These are phyloP conservation scores for Cettia cetti DNA, from an alignment of 2,113 vertebrate genomes.

Conservation along the genomic window DNA sequence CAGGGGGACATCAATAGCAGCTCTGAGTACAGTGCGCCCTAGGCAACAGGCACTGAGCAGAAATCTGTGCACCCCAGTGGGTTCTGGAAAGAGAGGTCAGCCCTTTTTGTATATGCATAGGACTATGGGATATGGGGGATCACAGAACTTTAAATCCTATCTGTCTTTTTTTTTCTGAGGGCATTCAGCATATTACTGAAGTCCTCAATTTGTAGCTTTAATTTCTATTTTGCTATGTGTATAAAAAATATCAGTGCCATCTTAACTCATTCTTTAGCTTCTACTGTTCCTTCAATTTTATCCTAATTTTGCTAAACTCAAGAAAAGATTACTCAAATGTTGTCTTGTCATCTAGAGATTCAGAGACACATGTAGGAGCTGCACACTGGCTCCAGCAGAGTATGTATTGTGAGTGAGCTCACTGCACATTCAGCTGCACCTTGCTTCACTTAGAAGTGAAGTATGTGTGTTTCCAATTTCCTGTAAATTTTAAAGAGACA, in stretches of 20 bases:
- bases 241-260: neutral
- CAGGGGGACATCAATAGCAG: neutral
- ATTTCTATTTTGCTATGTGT: neutral
- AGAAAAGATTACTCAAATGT: neutral
- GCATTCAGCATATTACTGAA: neutral
- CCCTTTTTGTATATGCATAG: neutral
- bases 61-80: neutral
- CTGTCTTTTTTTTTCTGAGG: neutral
- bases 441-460: neutral
- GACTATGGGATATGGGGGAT: fast-evolving
- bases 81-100: neutral
- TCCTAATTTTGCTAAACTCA: neutral
- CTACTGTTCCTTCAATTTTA: neutral
- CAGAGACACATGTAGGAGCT: neutral
- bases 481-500: neutral
- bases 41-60: neutral
- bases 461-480: neutral
- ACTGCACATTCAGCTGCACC: neutral
- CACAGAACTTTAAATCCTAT: neutral
- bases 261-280: neutral
- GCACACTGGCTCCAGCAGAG: neutral
- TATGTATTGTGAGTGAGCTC: neutral
- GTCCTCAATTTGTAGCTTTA: neutral
- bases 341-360: neutral
- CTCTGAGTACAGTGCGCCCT: neutral